A percentile compares a stretch with the other conserved stretches of the same genome.
Conservation (phyloP, 1,140 invertebrate genomes). For the Tetragnatha versicolor region DNA sequence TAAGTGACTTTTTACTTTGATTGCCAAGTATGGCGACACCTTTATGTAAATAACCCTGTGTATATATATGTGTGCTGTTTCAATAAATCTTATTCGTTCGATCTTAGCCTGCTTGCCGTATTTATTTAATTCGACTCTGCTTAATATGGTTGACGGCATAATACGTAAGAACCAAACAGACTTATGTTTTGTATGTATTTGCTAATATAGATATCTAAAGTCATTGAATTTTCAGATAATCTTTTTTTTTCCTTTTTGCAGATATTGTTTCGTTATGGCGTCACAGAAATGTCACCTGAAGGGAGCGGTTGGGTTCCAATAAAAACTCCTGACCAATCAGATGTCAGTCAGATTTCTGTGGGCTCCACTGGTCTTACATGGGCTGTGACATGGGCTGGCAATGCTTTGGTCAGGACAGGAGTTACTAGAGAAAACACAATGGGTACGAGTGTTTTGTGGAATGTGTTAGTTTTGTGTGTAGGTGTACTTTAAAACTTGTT, state of each 20-base stretch:
- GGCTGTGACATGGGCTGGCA: slow-evolving; percentile 82
- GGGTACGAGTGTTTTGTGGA: slow-evolving; percentile 64
- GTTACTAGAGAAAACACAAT: slow-evolving; percentile 76
- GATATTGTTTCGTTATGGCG: slow-evolving; percentile 83
- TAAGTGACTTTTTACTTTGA: no score
- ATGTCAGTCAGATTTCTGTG: slow-evolving; percentile 83
- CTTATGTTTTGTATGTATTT: no score
- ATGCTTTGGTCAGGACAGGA: slow-evolving; percentile 79
- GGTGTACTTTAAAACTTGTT: background rate
- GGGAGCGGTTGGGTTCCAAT: slow-evolving; percentile 82
- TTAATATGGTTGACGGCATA: no score
- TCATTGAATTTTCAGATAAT: no score
- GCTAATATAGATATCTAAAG: no score
- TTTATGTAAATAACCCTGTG: no score
- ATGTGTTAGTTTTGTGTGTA: background rate
- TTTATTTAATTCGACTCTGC: no score
- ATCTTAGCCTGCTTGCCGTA: no score
- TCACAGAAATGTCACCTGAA: slow-evolving; percentile 81
- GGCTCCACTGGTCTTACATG: slow-evolving; percentile 84
- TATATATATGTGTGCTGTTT: no score
- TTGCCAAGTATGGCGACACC: no score
- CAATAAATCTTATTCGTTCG: no score
- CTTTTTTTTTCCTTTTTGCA: slow-evolving; percentile 62
- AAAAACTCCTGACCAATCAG: slow-evolving; percentile 75
- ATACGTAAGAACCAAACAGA: no score